Evolutionary conservation across 2,113 vertebrate genomes (phyloP).

Genomic region (Ageneiosus marmoratus): DNA sequence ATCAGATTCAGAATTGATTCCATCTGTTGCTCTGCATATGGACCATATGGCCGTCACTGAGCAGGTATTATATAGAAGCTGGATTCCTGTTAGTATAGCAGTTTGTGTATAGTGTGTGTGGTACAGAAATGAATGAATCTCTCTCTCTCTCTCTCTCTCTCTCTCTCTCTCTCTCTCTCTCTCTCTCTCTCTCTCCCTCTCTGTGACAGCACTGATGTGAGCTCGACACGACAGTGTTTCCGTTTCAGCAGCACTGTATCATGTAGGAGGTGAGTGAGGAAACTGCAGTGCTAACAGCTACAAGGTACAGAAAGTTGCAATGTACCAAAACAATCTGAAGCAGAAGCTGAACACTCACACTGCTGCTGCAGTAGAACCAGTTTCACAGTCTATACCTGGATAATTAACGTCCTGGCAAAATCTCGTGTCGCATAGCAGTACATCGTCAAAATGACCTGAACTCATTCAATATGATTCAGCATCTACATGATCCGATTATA

Average conservation of each 20-base stretch:
- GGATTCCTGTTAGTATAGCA: not conserved
- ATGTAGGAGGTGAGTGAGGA: not conserved
- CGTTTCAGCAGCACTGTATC: not conserved
- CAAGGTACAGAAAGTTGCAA: not conserved
- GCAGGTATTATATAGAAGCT: not conserved
- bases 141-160: not conserved
- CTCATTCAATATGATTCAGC: not conserved
- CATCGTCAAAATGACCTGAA: too few species aligned
- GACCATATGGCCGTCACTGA: not conserved
- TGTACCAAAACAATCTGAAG: not conserved
- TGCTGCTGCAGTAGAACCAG: not conserved
- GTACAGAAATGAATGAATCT: not conserved
- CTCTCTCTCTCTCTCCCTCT: not conserved
- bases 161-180: not conserved
- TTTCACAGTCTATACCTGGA: not conserved
- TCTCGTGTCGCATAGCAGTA: not conserved
- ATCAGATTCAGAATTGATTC: too few species aligned
- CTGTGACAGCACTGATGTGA: slow-evolving; percentile 8
- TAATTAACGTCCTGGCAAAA: not conserved
- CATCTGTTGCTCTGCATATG: not conserved
- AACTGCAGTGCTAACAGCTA: slow-evolving; percentile 7
- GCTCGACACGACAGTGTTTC: not conserved
- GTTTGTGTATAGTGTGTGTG: not conserved
- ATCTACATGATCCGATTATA: not conserved
- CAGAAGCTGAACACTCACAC: not conserved